Percentiles rank a stretch among this genome's conserved stretches.
These are phyloP conservation scores for Eurystomus gularis DNA, from an alignment of 2,113 vertebrate species.

Conservation along the genomic window DNA sequence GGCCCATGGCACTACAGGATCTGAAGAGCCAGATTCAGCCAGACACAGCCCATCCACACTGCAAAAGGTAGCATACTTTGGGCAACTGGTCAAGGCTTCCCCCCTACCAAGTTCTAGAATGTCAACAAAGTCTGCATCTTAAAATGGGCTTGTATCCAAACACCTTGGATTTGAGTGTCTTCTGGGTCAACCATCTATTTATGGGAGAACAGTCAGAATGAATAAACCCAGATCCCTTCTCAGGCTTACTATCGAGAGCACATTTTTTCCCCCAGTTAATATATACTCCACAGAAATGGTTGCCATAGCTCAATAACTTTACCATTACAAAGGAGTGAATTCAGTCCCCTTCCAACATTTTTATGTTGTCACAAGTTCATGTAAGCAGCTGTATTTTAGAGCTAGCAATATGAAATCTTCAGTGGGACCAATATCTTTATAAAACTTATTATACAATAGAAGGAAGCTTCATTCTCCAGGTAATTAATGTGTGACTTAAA, in stretches of 20 bases:
- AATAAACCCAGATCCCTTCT: background rate
- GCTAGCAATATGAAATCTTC: background rate
- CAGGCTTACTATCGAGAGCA: background rate
- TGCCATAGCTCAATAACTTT: background rate
- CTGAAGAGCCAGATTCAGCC: background rate
- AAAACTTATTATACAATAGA: background rate
- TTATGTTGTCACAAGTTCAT: background rate
- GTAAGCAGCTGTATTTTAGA: background rate
- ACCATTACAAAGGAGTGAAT: background rate
- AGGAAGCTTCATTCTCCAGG: background rate
- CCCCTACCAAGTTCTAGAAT: background rate
- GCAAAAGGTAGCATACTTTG: background rate
- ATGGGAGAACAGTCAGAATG: background rate
- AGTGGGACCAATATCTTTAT: background rate
- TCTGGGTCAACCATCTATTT: background rate
- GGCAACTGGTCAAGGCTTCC: background rate
- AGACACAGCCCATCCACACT: accelerated
- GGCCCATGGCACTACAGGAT: background rate
- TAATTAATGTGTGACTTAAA: background rate
- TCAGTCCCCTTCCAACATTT: background rate
- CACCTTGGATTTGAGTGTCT: background rate
- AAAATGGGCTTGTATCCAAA: background rate
- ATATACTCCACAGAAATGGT: background rate
- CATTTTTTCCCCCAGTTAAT: background rate
- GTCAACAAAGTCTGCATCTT: background rate